Evolutionary conservation across 2,113 vertebrate species (phyloP).

Genomic region (Gasterosteus nipponicus): DNA sequence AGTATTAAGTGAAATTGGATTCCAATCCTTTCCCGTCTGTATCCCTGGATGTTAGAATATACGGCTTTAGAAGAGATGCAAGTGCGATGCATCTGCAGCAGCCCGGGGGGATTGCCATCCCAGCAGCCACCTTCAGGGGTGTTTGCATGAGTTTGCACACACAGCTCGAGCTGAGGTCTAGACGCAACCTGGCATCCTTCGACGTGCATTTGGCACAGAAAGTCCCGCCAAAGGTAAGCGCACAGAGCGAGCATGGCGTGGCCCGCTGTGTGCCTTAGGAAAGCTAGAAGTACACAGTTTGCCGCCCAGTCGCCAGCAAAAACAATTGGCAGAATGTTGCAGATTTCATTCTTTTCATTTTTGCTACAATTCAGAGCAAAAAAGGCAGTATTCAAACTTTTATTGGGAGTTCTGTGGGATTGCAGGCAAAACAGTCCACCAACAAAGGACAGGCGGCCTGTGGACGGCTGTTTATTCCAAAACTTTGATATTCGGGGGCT

Average conservation of each 20-base stretch:
- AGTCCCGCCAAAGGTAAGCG: not conserved
- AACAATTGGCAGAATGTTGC: not conserved
- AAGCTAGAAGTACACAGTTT: not conserved
- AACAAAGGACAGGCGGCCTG: not conserved
- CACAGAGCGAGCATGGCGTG: not conserved
- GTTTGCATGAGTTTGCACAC: not conserved
- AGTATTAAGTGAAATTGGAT: constrained; percentile 65
- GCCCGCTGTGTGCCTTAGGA: too few species aligned
- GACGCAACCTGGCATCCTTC: not conserved
- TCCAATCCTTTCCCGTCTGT: constrained; percentile 56
- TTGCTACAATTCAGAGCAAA: not conserved
- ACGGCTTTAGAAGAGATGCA: constrained; percentile 22
- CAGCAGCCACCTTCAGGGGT: not conserved
- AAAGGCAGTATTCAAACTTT: not conserved
- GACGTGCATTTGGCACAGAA: not conserved
- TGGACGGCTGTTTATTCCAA: not conserved
- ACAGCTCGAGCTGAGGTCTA: not conserved
- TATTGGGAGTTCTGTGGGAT: too few species aligned
- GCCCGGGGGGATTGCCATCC: not conserved
- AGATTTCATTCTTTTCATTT: too few species aligned
- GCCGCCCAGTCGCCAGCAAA: not conserved
- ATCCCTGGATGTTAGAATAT: constrained; percentile 41
- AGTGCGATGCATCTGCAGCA: constrained; percentile 13
- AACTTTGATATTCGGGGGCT: too few species aligned
- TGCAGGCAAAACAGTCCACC: too few species aligned